Conservation (phyloP, 1,140 invertebrate species). For the Apis dorsata region DNA sequence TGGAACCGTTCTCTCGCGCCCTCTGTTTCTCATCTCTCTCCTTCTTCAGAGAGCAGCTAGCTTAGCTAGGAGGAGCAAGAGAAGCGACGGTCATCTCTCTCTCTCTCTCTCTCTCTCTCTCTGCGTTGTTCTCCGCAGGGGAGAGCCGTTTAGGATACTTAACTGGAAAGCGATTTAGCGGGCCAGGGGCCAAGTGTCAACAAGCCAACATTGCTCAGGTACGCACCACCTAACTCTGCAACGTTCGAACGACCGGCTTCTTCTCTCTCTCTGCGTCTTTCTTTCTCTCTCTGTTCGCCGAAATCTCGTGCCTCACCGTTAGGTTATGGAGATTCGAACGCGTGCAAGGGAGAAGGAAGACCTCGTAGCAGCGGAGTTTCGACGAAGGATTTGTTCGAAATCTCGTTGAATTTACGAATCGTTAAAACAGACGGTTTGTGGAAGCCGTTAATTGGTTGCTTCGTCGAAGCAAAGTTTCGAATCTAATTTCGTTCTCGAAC, state of each 20-base stretch:
- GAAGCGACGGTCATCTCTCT: neutral
- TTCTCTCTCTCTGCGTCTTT: neutral
- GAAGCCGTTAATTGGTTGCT: no score
- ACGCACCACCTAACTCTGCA: constrained; percentile 50
- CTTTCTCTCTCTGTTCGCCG: neutral
- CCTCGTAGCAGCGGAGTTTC: neutral
- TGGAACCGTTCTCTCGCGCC: constrained; percentile 32
- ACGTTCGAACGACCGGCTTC: constrained; percentile 27
- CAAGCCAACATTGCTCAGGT: constrained; percentile 66
- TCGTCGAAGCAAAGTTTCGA: no score
- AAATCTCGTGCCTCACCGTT: neutral
- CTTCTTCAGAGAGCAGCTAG: neutral
- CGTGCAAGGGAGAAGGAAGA: neutral
- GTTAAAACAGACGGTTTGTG: no score
- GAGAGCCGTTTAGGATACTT: constrained; percentile 70
- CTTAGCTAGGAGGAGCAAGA: neutral
- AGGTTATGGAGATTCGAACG: neutral
- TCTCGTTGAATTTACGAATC: no score
- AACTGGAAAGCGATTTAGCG: constrained; percentile 72
- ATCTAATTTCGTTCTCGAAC: no score
- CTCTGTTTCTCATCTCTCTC: constrained; percentile 15
- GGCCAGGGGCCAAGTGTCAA: constrained; percentile 72
- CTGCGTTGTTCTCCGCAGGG: constrained; percentile 62
- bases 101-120: constrained; percentile 34
- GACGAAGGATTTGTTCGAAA: no score